Evolutionary conservation across 2,113 vertebrate genomes (phyloP).

Genomic region (Progne subis): DNA sequence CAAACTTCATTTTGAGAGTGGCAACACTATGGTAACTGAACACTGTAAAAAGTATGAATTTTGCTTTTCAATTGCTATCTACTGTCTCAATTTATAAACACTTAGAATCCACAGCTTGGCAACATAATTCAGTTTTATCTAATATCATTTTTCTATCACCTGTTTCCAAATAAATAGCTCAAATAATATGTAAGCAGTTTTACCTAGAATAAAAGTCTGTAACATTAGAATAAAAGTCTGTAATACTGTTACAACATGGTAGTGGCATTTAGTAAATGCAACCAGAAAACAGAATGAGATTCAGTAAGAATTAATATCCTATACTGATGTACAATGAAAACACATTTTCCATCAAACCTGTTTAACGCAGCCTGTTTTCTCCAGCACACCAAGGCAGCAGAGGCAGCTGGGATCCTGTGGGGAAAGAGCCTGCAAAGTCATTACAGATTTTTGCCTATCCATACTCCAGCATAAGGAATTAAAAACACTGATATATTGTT

Average conservation of each 20-base stretch:
- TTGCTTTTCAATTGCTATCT: constrained; percentile 3
- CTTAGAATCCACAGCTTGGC: background rate
- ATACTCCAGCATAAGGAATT: background rate
- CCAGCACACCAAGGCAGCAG: background rate
- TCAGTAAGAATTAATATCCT: constrained; percentile 13
- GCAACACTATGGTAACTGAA: background rate
- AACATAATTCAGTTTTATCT: background rate
- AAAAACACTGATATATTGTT: background rate
- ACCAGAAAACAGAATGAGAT: background rate
- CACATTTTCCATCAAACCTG: background rate
- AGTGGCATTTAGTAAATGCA: constrained; percentile 1
- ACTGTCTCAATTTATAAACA: background rate
- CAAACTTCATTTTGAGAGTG: background rate
- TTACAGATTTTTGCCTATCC: rapidly evolving
- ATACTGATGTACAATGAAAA: background rate
- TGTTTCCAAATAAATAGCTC: background rate
- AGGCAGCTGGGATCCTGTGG: background rate
- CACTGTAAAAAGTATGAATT: background rate
- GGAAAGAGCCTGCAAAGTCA: background rate
- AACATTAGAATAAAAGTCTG: background rate
- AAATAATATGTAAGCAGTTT: constrained; percentile 27
- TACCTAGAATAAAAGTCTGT: background rate
- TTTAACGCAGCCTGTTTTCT: background rate
- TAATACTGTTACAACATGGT: background rate
- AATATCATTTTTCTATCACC: background rate